Percentiles rank a stretch among this genome's conserved stretches.
phyloP scores from a whole-genome alignment of 2,888 invertebrate species.

The Agonopterix heracliana region DNA sequence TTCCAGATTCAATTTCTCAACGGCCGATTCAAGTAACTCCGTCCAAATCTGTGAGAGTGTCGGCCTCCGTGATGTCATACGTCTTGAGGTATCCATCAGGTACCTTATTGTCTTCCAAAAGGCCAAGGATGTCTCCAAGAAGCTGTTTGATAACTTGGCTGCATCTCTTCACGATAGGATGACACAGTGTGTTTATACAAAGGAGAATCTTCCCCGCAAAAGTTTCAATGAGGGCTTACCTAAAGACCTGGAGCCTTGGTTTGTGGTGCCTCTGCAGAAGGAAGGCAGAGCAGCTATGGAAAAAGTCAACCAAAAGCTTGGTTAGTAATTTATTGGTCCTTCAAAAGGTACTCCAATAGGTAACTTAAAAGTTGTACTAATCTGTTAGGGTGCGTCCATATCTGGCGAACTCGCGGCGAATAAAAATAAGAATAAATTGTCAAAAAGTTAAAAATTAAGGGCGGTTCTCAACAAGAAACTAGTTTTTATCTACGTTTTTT shows the following conservation, averaged over 20 bases:
- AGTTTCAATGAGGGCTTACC: slow-evolving; percentile 82
- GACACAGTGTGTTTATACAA: slow-evolving; percentile 92
- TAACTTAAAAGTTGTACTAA: no score
- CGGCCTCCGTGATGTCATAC: slow-evolving; percentile 82
- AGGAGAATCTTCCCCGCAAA: slow-evolving; percentile 77
- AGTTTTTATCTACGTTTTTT: no score
- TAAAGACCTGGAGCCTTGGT: slow-evolving; percentile 82
- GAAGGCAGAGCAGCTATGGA: slow-evolving; percentile 87
- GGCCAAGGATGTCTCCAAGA: slow-evolving; percentile 43
- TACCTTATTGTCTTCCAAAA: slow-evolving; percentile 79
- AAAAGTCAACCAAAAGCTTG: slow-evolving; percentile 85
- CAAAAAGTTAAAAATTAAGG: no score
- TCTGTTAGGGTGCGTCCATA: no score
- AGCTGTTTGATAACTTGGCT: slow-evolving; percentile 66
- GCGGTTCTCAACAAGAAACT: no score
- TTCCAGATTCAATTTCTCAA: slow-evolving; percentile 92
- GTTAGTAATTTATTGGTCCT: slow-evolving; percentile 47
- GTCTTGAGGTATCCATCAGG: slow-evolving; percentile 89
- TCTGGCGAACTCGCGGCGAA: no score
- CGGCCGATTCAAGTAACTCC: slow-evolving; percentile 96
- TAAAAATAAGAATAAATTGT: no score
- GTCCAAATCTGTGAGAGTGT: slow-evolving; percentile 94
- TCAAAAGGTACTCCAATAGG: no score
- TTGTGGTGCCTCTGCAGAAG: slow-evolving; percentile 87
- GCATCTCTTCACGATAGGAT: slow-evolving; percentile 90